phyloP scores from a whole-genome alignment of 2,888 invertebrate species.

The Nomada ruficornis region DNA sequence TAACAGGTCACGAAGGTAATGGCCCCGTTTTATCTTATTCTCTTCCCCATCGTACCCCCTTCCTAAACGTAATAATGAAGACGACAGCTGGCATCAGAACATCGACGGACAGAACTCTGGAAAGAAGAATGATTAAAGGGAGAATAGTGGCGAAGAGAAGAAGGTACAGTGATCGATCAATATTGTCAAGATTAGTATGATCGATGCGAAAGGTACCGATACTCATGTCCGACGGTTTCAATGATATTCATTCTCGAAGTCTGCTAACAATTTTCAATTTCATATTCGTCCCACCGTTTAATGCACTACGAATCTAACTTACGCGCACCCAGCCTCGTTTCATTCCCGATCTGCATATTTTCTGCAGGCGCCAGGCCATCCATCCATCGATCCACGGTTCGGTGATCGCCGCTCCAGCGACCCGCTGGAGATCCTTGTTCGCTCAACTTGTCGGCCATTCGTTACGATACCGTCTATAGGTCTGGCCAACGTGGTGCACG shows the following conservation, averaged over 20 bases:
- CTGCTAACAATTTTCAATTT: background rate
- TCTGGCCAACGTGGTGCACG: background rate
- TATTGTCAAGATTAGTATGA: background rate
- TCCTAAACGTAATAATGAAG: too few relatives aligned
- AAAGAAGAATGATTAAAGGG: conserved; percentile 1
- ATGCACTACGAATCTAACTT: background rate
- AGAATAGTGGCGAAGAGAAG: conserved; percentile 4
- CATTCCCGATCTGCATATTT: background rate
- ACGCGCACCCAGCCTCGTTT: background rate
- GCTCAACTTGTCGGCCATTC: background rate
- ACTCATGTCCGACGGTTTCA: background rate
- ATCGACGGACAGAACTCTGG: background rate
- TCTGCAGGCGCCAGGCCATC: background rate
- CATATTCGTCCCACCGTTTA: too few relatives aligned
- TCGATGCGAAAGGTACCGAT: background rate
- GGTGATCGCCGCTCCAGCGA: background rate
- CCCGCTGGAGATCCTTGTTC: background rate
- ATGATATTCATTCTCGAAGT: background rate
- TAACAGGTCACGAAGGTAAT: conserved; percentile 50
- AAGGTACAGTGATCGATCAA: conserved; percentile 1
- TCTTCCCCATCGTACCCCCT: too few relatives aligned
- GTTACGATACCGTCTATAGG: conserved; percentile 1
- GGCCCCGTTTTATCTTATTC: conserved; percentile 15
- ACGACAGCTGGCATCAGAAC: background rate
- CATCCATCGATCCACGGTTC: background rate